These are phyloP conservation scores for Drosophila ironensis DNA, from an alignment of 1,140 invertebrate genomes.

Conservation along the genomic window DNA sequence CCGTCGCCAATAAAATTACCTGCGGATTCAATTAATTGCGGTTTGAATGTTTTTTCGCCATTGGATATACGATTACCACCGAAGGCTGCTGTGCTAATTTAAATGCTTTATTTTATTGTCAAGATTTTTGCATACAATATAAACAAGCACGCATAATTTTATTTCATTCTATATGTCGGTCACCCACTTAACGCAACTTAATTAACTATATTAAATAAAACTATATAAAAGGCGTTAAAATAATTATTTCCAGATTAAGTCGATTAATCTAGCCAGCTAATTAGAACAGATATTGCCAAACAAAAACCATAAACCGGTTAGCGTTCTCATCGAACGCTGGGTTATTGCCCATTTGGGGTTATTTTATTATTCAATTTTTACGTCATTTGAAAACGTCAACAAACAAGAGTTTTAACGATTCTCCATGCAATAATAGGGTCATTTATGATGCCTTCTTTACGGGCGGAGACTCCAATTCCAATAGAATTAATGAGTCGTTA, in stretches of 20 bases:
- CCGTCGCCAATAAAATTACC: background rate
- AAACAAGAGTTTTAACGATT: conserved; percentile 23
- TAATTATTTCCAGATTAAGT: background rate
- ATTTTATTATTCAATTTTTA: conserved; percentile 37
- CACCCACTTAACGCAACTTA: background rate
- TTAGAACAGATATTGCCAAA: background rate
- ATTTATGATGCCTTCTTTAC: conserved; percentile 39
- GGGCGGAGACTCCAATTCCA: conserved; percentile 19
- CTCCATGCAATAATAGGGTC: conserved; percentile 23
- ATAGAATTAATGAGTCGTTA: conserved; percentile 44
- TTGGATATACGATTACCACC: no score
- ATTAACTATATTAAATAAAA: background rate
- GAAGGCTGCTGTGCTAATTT: background rate
- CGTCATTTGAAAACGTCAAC: conserved; percentile 39
- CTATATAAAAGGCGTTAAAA: no score
- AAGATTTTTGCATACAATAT: background rate
- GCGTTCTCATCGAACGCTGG: background rate
- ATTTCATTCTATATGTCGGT: background rate
- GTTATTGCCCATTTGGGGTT: conserved; percentile 8
- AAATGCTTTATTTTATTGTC: background rate
- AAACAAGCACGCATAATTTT: background rate
- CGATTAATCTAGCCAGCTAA: background rate
- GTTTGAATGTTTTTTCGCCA: background rate
- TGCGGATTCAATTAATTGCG: background rate
- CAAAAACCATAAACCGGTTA: background rate